Evolutionary conservation across 2,888 invertebrate genomes (phyloP).

Genomic region (Notodonta ziczac): DNA sequence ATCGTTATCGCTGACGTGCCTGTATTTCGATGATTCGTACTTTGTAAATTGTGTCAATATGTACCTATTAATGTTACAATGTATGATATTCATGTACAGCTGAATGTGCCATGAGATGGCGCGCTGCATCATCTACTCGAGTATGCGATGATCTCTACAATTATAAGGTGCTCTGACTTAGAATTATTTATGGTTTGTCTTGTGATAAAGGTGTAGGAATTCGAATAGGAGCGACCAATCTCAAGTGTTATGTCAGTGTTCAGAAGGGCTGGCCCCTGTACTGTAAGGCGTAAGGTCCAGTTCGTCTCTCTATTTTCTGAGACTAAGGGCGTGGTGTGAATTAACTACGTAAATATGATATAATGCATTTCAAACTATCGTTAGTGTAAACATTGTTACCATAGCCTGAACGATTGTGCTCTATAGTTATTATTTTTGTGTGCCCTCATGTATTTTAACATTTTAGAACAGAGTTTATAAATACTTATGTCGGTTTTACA

Average conservation of each 20-base stretch:
- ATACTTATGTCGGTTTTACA: constrained; percentile 19
- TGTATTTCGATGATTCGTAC: constrained; percentile 62
- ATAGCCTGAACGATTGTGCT: constrained; percentile 58
- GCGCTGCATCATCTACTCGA: constrained; percentile 63
- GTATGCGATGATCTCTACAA: constrained; percentile 83
- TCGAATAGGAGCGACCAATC: constrained; percentile 77
- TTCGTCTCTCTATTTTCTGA: constrained; percentile 34
- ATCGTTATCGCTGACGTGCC: constrained; percentile 64
- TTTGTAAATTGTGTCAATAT: constrained; percentile 79
- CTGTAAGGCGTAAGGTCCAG: constrained; percentile 48
- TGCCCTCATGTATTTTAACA: constrained; percentile 18
- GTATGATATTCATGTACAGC: constrained; percentile 78
- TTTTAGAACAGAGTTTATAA: constrained; percentile 14
- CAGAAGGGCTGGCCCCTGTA: constrained; percentile 74
- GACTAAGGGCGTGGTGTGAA: constrained; percentile 33
- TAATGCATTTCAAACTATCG: constrained; percentile 76
- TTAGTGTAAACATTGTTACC: constrained; percentile 68
- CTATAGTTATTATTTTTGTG: constrained; percentile 45
- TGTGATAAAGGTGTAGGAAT: constrained; percentile 76
- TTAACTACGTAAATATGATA: constrained; percentile 49
- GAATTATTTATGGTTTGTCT: constrained; percentile 78
- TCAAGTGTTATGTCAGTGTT: constrained; percentile 66
- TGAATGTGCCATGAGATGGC: constrained; percentile 78
- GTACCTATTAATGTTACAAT: constrained; percentile 70
- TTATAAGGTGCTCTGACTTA: constrained; percentile 85